phyloP scores from a whole-genome alignment of 2,888 invertebrate genomes.

The Agrochola circellaris region DNA sequence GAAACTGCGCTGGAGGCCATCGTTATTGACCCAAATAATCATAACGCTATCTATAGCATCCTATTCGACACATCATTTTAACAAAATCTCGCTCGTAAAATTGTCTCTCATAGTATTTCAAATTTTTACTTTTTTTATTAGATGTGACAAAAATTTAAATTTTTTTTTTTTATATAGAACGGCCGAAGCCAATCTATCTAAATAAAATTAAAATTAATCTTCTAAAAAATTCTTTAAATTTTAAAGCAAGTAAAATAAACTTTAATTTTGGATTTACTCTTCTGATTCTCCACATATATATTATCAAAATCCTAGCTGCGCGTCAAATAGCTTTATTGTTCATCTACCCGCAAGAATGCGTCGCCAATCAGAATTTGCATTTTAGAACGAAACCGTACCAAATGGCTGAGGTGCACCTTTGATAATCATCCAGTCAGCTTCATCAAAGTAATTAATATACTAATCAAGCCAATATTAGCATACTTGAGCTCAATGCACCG shows the following conservation, averaged over 20 bases:
- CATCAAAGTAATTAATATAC: conserved; percentile 61
- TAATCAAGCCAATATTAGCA: conserved; percentile 51
- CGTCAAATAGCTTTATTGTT: conserved; percentile 48
- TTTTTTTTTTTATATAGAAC: no score
- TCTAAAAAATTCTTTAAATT: no score
- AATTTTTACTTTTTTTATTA: no score
- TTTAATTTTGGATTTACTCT: no score
- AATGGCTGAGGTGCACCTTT: conserved; percentile 54
- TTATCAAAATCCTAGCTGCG: conserved; percentile 28
- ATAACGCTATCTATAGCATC: conserved; percentile 70
- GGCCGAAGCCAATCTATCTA: no score
- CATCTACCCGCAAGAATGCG: conserved; percentile 38
- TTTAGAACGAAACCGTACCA: conserved; percentile 66
- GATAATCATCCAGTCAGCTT: conserved; percentile 63
- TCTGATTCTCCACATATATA: not conserved
- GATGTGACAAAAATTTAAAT: no score
- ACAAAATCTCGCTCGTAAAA: conserved; percentile 43
- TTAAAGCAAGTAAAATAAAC: no score
- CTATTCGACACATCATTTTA: conserved; percentile 64
- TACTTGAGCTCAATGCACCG: conserved; percentile 36
- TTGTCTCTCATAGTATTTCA: conserved; percentile 16
- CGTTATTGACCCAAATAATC: conserved; percentile 83
- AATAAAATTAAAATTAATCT: no score
- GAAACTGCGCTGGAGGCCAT: conserved; percentile 75
- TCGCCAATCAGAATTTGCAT: conserved; percentile 75